Base-by-base conservation (phyloP, 1,140 invertebrate genomes). In the Cataglyphis hispanica region DNA sequence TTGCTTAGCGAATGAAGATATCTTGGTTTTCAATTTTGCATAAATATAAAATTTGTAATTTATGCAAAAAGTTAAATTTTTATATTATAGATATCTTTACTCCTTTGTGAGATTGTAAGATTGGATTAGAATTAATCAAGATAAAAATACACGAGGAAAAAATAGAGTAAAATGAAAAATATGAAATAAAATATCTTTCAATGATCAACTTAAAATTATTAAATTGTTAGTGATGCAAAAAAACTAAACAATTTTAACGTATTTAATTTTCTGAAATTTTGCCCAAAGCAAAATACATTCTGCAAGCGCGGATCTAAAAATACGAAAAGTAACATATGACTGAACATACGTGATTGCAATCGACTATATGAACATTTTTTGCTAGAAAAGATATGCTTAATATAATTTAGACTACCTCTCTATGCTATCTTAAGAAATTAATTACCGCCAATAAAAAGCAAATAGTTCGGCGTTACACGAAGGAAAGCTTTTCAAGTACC, bases 371-470 rank as follows among this genome's bases (percentile, higher is more conserved):
- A 19, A 77, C 4, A 50, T n/a, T 7, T 43, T 64, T 77, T 46
- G 61, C 61, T 22, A 16, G 60, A 31, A 60, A 27, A 43, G 16
- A 27, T 40, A n/a, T 34, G 61, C 60, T 75, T 19, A 22, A 50
- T 22, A 16, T 22, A 16, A 34, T n/a, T 34, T 43, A 31, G 2
- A 13, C 3, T 8, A 78, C 8, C 11, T 43, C 3, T 64, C 16
- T 34, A 27, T 46, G 27, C 27, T 66, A 50, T 19, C 16, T 50
- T 50, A 69, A 8, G 2, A 53, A 53, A 69, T 69, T 67, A 80
- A 69, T 69, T 69, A 80, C 27, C 4, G 40, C 7, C 11, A 67
- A 80, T 56, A 69, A 34, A 6, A 66, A 67, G 31, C n/a, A 22
- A 2, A 11, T 46, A 69, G 10, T 67, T 64, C 11, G 25, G 25